Percentiles rank a stretch among this genome's conserved stretches.
phyloP scores from a whole-genome alignment of 2,113 vertebrate genomes.

The Thomomys bottae region DNA sequence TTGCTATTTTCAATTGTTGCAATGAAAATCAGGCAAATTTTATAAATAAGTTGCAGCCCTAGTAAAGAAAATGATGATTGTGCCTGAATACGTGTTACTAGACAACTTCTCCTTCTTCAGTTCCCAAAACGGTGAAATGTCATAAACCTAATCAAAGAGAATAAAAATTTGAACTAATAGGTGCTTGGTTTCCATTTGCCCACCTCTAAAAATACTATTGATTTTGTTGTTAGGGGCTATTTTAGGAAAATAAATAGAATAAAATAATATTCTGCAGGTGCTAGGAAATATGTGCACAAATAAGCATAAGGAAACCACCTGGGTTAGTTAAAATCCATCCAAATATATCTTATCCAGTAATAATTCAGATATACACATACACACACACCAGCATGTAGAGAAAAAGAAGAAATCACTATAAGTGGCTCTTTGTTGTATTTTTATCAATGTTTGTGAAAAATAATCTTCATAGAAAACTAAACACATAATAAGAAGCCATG shows the following conservation, averaged over 20 bases:
- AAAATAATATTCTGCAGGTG: slow-evolving; percentile 41
- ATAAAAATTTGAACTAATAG: slow-evolving; percentile 42
- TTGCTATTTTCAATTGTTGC: not conserved
- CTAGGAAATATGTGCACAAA: slow-evolving; percentile 10
- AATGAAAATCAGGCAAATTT: not conserved
- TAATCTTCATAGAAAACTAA: not conserved
- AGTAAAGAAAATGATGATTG: slow-evolving; percentile 13
- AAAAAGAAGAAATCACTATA: not conserved
- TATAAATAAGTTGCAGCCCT: not conserved
- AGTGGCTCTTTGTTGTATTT: not conserved
- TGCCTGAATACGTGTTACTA: slow-evolving; percentile 4
- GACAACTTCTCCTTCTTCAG: not conserved
- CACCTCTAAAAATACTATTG: slow-evolving; percentile 35
- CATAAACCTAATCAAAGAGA: not conserved
- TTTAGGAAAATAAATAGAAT: slow-evolving; percentile 20
- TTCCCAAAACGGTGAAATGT: not conserved
- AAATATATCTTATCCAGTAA: slow-evolving; percentile 36
- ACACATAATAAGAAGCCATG: not conserved
- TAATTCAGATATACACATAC: not conserved
- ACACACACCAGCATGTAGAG: too few relatives aligned
- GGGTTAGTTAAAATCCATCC: slow-evolving; percentile 24
- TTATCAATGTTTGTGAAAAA: not conserved
- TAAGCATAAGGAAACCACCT: slow-evolving; percentile 38
- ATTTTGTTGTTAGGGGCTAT: slow-evolving; percentile 37
- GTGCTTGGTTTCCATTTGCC: slow-evolving; percentile 40